Evolutionary conservation across 2,888 invertebrate genomes (phyloP), one percentile per base, ranked within the genome.

Genomic region (Euzophera pinguis): DNA sequence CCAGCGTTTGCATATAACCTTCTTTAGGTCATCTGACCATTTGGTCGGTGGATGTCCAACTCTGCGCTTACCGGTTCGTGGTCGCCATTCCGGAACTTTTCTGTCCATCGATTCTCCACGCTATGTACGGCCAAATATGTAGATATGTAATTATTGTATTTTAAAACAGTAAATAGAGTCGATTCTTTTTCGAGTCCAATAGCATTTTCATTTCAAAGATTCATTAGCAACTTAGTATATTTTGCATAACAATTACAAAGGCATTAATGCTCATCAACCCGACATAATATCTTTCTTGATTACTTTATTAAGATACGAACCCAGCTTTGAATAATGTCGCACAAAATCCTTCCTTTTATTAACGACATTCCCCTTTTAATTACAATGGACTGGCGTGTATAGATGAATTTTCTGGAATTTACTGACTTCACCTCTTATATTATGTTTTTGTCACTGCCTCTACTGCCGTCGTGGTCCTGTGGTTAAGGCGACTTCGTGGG

Each of bases 321-420:
- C 2, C 8, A 27, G 42, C 12, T 27, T 12, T 27, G 22, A 43
- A 43, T 22, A 39, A 39, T 43, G 27, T 43, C 12, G 9, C 27
- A 6, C 7, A 8, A n/a, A 22, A 43, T 43, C 27, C 42, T 5
- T 6, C 42, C 7, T 27, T 4, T 41, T 17, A 43, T 43, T 43
- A 43, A 43, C n/a, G 42, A 43, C 42, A 27, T 14, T 39, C 17
- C 16, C n/a, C 39, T 22, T 22, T 43, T 43, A 43, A 43, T 43
- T 43, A 43, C 35, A 12, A 37, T 32, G 10, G 12, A 37, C n/a
- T n/a, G 35, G 5, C 1, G 3, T 2, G 1, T 6, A 1, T 10
- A 2, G 3, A 1, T 1, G 7, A 10, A 9, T 2, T 3, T 32
- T 9, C 32, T 32, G 7, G 32, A 10, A 32, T 32, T 32, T 32